phyloP scores from a whole-genome alignment of 2,888 invertebrate genomes.

The Lysandra coridon region DNA sequence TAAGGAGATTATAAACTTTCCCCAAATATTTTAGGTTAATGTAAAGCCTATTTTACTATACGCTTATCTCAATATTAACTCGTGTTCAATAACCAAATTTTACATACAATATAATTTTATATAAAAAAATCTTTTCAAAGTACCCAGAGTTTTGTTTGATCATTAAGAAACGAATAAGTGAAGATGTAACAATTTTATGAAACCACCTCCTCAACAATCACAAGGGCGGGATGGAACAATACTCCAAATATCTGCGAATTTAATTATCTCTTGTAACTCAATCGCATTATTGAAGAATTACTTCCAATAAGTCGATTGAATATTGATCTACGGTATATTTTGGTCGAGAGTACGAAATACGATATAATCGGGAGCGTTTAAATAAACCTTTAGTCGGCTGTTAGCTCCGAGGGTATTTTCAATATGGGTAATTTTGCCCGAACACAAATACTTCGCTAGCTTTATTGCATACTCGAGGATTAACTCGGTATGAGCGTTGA shows the following conservation, averaged over 20 bases:
- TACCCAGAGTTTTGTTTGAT: background rate
- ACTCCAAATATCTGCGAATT: conserved; percentile 3
- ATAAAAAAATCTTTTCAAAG: background rate
- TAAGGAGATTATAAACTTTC: conserved; percentile 13
- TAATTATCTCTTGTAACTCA: conserved; percentile 23
- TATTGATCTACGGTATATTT: conserved; percentile 55
- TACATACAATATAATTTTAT: background rate
- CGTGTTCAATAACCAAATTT: background rate
- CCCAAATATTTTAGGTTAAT: background rate
- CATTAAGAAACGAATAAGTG: background rate
- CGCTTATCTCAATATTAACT: background rate
- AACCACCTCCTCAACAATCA: background rate
- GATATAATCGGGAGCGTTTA: conserved; percentile 45
- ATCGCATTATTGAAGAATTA: conserved; percentile 24
- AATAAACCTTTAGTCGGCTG: conserved; percentile 73
- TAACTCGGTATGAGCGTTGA: conserved; percentile 75
- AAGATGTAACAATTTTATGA: background rate
- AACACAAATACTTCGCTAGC: conserved; percentile 76
- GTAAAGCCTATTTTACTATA: conserved; percentile 3
- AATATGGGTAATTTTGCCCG: conserved; percentile 78
- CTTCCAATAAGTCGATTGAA: conserved; percentile 47
- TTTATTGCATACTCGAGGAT: conserved; percentile 78
- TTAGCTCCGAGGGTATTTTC: conserved; percentile 77
- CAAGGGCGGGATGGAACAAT: background rate
- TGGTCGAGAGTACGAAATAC: conserved; percentile 49